Base-by-base conservation (phyloP, 2,797 vertebrate genomes). In the Helostoma temminkii region DNA sequence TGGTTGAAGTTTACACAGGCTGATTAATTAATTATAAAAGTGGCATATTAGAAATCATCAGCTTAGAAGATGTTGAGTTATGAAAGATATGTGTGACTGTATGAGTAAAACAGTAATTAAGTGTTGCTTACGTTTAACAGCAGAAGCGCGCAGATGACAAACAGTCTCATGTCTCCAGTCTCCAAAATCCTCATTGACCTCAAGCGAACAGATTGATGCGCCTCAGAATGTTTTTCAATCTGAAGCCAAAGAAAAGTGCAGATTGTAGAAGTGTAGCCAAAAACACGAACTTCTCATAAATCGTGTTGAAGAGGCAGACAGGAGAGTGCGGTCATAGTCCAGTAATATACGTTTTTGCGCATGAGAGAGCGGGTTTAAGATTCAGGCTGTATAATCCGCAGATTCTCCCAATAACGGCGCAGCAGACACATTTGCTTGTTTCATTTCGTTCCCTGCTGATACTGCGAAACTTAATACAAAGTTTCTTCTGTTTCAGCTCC, bases 41-140 rank as follows among this genome's bases (percentile, higher is more conserved):
- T 6, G 46, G 41, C 37, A 58, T 30, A 57, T 16, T n/a, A 32
- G 2, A 50, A 10, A 22, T 21, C 3, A 6, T 4, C 9, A 21
- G 9, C 21, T 10, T 26, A 7, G 11, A 4, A n/a, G 32, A 6
- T 3, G 3, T 28, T 5, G 10, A 25, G 3, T 1, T 0, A 1
- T 21, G 6, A 21, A 11, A 22, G 54, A 25, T 4, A 2, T 8
- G 26, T 1, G 30, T 9, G 5, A 3, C n/a, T n/a, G 2, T 46
- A 36, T 36, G n/a, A 11, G 16, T 58, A 30, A 54, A 42, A n/a
- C 10, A 14, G 34, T 25, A 28, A 73, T 58, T 3, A 54, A 34
- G 3, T 3, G 39, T 74, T 39, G 3, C 91, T 91, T 88, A 94
- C 93, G 83, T 92, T 85, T 2, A 90, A 9, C 12, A 92, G 80